These are phyloP conservation scores for Sarcophaga variegata DNA, from an alignment of 2,888 invertebrate species.

Conservation along the genomic window DNA sequence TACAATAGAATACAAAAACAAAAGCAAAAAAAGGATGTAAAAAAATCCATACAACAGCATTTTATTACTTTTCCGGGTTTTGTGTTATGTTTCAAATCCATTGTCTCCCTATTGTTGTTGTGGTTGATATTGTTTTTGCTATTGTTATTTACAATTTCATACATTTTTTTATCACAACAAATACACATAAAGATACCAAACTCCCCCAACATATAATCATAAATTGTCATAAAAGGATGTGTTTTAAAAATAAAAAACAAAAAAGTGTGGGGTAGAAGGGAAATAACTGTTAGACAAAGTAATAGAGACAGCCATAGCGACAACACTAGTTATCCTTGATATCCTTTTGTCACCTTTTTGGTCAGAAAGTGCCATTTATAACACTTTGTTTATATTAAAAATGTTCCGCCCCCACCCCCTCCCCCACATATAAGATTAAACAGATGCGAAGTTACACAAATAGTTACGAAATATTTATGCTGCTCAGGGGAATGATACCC, in stretches of 20 bases:
- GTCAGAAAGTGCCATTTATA: conserved; percentile 72
- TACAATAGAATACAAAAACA: not conserved
- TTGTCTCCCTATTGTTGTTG: too few relatives aligned
- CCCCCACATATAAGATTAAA: conserved; percentile 17
- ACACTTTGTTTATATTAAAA: conserved; percentile 65
- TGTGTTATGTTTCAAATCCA: conserved; percentile 11
- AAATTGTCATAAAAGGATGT: conserved; percentile 5
- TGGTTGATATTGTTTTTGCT: conserved; percentile 68
- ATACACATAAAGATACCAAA: not conserved
- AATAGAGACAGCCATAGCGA: not conserved
- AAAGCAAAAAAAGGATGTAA: too few relatives aligned
- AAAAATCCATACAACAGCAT: conserved; percentile 48
- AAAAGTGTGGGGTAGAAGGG: not conserved
- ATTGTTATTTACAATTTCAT: conserved; percentile 71
- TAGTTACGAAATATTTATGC: not conserved
- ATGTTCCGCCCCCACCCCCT: not conserved
- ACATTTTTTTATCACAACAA: not conserved
- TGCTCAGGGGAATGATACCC: too few relatives aligned
- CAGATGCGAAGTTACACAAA: conserved; percentile 7
- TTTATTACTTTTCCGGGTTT: conserved; percentile 58
- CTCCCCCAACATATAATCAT: not conserved
- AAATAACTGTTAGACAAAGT: conserved; percentile 4
- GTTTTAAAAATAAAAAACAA: not conserved
- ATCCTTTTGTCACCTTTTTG: conserved; percentile 79
- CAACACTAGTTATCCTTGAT: conserved; percentile 75